Conservation (phyloP, 2,113 vertebrate genomes). For the Podilymbus podiceps region DNA sequence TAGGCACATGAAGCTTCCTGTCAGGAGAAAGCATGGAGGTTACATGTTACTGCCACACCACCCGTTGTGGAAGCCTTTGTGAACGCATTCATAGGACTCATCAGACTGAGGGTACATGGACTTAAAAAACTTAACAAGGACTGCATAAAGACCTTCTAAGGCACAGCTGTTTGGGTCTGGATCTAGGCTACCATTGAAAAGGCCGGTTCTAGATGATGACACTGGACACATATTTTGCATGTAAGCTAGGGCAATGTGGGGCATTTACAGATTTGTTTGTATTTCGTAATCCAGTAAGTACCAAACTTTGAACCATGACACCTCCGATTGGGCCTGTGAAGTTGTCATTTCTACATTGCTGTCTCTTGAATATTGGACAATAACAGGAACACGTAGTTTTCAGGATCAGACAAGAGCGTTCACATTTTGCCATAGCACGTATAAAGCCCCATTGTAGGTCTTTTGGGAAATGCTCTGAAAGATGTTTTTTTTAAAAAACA, state of each 20-base stretch:
- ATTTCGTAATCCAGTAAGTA: background rate
- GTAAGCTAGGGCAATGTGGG: too few relatives aligned
- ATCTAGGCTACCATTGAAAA: background rate
- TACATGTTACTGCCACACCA: background rate
- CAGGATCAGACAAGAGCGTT: background rate
- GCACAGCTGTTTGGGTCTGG: background rate
- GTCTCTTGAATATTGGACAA: background rate
- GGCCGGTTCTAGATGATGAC: background rate
- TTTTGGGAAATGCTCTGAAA: background rate
- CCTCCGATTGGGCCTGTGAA: background rate
- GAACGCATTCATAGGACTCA: fast-evolving
- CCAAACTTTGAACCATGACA: background rate
- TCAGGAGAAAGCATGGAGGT: background rate
- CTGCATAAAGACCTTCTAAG: background rate
- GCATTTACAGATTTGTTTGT: background rate
- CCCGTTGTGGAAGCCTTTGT: background rate
- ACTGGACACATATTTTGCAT: background rate
- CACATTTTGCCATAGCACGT: background rate
- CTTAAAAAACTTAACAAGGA: background rate
- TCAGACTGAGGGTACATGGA: background rate
- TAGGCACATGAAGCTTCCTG: slow-evolving; percentile 95
- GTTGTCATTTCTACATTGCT: background rate
- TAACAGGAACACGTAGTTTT: background rate
- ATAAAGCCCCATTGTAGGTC: background rate
- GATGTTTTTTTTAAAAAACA: background rate